These are phyloP conservation scores for Trematomus bernacchii DNA, from an alignment of 2,797 vertebrate genomes.

Conservation along the genomic window DNA sequence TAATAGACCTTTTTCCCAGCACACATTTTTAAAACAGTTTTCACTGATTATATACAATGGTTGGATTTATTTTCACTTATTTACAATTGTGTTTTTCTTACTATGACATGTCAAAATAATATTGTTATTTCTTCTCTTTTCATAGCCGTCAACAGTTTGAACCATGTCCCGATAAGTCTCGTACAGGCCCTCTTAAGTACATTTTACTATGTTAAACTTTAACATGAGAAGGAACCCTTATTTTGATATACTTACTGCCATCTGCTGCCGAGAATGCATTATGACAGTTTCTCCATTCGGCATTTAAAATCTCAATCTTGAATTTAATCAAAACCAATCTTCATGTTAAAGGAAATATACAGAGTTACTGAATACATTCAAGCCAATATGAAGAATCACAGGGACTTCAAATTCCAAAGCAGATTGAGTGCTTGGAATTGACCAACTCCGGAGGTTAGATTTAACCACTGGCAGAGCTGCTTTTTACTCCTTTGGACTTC, in stretches of 20 bases:
- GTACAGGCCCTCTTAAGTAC: neutral
- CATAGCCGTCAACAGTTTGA: neutral
- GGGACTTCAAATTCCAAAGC: conserved; percentile 43
- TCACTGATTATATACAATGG: neutral
- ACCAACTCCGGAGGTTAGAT: conserved; percentile 3
- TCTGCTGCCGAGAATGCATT: conserved; percentile 19
- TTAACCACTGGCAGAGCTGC: conserved; percentile 9
- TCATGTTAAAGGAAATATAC: neutral
- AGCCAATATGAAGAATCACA: conserved; percentile 5
- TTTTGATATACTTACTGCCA: conserved; percentile 14
- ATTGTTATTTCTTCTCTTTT: neutral
- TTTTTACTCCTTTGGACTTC: conserved; percentile 24
- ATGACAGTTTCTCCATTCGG: neutral
- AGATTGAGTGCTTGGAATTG: conserved; percentile 32
- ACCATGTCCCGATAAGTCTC: neutral
- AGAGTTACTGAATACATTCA: neutral
- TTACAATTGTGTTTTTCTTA: neutral
- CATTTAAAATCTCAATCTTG: neutral
- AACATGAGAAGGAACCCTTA: neutral
- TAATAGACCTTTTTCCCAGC: no score
- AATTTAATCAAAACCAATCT: neutral
- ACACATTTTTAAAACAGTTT: neutral
- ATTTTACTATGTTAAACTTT: neutral
- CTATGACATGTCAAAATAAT: neutral
- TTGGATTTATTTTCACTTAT: neutral